Evolutionary conservation across 2,113 vertebrate species (phyloP).

Genomic region (Urocynchramus pylzowi): DNA sequence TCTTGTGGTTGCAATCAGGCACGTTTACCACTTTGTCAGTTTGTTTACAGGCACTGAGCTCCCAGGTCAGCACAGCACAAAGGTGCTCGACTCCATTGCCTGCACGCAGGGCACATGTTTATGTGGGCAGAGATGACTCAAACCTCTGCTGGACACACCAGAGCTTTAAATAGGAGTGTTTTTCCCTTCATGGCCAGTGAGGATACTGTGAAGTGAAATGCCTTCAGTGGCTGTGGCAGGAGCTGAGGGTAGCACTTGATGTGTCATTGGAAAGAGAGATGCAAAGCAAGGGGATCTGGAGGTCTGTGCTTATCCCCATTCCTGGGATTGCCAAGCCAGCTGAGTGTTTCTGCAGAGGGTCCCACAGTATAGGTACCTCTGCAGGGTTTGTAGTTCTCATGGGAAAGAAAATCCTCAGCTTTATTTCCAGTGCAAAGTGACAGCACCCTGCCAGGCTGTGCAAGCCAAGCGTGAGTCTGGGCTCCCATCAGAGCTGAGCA

Average conservation of each 20-base stretch:
- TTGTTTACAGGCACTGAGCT: conserved; percentile 10
- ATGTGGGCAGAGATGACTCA: not conserved
- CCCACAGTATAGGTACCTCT: not conserved
- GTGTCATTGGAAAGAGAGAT: not conserved
- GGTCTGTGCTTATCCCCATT: not conserved
- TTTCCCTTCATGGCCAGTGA: fast-evolving
- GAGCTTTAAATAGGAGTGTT: not conserved
- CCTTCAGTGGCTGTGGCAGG: not conserved
- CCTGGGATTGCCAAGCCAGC: not conserved
- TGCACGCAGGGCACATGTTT: fast-evolving
- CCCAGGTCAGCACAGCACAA: not conserved
- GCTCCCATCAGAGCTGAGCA: not conserved
- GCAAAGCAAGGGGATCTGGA: not conserved
- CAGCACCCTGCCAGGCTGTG: not conserved
- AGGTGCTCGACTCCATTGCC: not conserved
- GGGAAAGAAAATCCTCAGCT: not conserved
- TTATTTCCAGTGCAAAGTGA: not conserved
- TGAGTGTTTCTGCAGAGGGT: not conserved
- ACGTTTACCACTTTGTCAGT: not conserved
- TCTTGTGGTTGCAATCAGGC: not conserved
- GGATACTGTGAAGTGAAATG: not conserved
- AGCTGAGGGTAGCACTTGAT: not conserved
- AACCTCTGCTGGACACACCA: not conserved
- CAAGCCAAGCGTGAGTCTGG: not conserved
- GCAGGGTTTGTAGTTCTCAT: not conserved